Percentiles rank a stretch among this genome's conserved stretches.
These are phyloP conservation scores for Axinella damicornis DNA, from an alignment of 37 sponge, comb jelly and placozoan species.

Conservation along the genomic window DNA sequence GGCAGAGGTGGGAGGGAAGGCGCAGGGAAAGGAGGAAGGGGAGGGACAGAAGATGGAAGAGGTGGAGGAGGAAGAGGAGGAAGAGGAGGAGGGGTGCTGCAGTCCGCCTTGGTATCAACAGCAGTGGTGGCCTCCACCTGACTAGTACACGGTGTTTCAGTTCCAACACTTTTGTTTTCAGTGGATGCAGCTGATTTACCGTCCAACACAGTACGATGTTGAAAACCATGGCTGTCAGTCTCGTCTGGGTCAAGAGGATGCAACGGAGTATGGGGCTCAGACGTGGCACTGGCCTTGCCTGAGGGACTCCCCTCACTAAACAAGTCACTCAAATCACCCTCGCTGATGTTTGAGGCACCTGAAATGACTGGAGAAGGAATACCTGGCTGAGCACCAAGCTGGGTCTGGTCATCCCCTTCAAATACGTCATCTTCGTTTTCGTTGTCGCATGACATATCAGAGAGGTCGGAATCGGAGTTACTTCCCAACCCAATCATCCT, in stretches of 20 bases:
- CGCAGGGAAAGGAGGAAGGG: not conserved
- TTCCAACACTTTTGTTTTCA: no score
- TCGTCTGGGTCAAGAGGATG: not conserved
- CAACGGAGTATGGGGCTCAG: not conserved
- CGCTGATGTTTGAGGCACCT: slow-evolving; percentile 63
- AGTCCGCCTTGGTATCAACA: no score
- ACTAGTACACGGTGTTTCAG: no score
- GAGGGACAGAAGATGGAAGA: not conserved
- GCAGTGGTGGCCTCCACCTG: no score
- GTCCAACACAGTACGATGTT: no score
- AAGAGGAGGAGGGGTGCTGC: no score
- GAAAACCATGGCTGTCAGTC: no score
- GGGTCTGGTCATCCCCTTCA: not conserved
- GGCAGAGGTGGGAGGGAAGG: not conserved
- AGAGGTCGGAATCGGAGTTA: slow-evolving; percentile 1
- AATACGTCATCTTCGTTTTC: not conserved
- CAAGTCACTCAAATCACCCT: slow-evolving; percentile 53
- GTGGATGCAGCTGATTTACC: no score
- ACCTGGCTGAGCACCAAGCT: not conserved
- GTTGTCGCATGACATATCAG: slow-evolving; percentile 10
- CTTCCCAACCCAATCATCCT: not conserved
- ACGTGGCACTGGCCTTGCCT: no score
- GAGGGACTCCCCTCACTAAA: no score
- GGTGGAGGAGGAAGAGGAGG: no score
- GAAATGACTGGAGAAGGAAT: slow-evolving; percentile 57